phyloP scores from a whole-genome alignment of 2,113 vertebrate genomes.

The Cheilinus undulatus region DNA sequence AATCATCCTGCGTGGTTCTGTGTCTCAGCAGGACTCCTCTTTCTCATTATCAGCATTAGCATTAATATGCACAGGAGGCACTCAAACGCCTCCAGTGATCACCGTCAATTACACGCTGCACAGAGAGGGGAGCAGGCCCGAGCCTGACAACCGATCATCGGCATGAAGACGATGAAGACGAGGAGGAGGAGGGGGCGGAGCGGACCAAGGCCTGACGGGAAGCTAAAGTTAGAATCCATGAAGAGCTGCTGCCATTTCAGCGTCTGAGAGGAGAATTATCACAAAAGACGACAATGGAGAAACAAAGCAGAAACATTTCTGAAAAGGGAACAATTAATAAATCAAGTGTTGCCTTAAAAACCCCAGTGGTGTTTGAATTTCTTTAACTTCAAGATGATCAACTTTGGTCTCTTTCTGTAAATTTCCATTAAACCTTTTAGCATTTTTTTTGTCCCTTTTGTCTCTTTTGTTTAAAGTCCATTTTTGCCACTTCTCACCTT shows the following conservation, averaged over 20 bases:
- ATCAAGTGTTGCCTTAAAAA: no score
- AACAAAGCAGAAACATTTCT: neutral
- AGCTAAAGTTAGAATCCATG: neutral
- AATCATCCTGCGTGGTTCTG: slow-evolving; percentile 41
- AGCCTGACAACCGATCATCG: slow-evolving; percentile 25
- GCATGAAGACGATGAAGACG: slow-evolving; percentile 21
- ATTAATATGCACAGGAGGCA: slow-evolving; percentile 52
- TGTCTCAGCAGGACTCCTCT: slow-evolving; percentile 39
- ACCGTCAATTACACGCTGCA: slow-evolving; percentile 45
- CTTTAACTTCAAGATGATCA: no score
- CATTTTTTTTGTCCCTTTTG: no score
- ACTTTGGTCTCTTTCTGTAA: no score
- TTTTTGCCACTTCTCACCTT: no score
- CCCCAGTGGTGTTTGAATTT: no score
- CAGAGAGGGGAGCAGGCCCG: neutral
- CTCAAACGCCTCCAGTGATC: slow-evolving; percentile 49
- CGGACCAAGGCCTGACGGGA: neutral
- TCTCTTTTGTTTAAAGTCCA: no score
- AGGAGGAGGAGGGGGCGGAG: slow-evolving; percentile 19
- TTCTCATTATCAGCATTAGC: slow-evolving; percentile 27
- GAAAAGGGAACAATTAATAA: no score
- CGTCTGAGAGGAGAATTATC: neutral
- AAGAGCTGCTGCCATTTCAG: neutral
- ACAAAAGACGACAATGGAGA: neutral
- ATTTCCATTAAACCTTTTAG: no score